Evolutionary conservation across 2,113 vertebrate species (phyloP).

Genomic region (Myxocyprinus asiaticus): DNA sequence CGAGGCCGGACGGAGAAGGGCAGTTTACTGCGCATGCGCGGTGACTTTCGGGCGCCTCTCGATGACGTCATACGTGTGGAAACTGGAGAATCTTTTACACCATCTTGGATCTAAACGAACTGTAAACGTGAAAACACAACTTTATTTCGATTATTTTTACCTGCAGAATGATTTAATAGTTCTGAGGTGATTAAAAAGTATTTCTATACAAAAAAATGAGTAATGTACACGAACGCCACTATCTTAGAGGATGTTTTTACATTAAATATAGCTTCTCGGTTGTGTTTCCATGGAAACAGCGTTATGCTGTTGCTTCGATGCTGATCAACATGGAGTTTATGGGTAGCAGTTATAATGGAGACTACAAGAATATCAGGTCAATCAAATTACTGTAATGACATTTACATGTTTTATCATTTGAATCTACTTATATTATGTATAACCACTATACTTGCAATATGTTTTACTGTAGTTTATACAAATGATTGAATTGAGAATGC

Average conservation of each 20-base stretch:
- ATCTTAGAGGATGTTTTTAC: no score
- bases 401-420: background rate
- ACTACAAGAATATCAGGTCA: conserved; percentile 77
- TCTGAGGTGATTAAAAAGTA: background rate
- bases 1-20: conserved; percentile 70
- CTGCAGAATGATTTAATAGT: background rate
- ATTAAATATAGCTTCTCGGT: background rate
- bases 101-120: background rate
- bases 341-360: conserved; percentile 77
- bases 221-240: no score
- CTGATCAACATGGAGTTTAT: conserved; percentile 73
- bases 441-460: background rate
- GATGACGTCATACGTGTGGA: conserved; percentile 55
- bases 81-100: background rate
- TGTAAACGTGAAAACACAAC: background rate
- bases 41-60: conserved; percentile 39
- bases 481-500: no score
- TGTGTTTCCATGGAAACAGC: conserved; percentile 61
- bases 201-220: no score
- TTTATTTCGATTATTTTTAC: background rate
- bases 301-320: background rate
- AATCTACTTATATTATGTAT: background rate
- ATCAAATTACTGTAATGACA: background rate
- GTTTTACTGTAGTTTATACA: background rate
- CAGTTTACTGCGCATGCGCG: conserved; percentile 62